Base-by-base conservation (phyloP, 2,113 vertebrate species). In the Sminthopsis crassicaudata region DNA sequence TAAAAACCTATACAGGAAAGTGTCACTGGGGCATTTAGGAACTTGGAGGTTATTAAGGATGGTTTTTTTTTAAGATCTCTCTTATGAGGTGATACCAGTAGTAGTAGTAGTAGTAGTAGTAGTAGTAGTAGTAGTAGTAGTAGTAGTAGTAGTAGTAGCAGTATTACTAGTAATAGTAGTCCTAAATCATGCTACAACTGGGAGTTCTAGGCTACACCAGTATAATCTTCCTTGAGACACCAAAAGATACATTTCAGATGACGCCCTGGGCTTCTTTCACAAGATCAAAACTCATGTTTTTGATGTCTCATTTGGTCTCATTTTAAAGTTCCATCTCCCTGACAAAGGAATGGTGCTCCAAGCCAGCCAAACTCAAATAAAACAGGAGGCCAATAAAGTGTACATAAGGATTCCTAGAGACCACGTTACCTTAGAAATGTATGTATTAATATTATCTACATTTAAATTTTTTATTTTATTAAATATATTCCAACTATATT, bases 271-370 rank as follows among this genome's bases (percentile, higher is more conserved):
- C 90, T 30, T 96, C 76, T 91, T 95, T 55, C 91, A 94, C 91
- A 10, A 93, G 26, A 16, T 54, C 90, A 26, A 36, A 60, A 91
- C 1, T 90, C 89, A 67, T 89, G 92, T 91, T 90, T 93, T 91
- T 93, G 95, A 90, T 88, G 48, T 93, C 93, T 96, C 50, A 91
- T 42, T 42, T 97, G 93, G 95, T 48, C 84, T 53, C 90, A 16
- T 96, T 94, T 97, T 93, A 19, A 93, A 97, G 90, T 90, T 96
- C 92, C 52, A 54, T 57, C 97, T 95, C n/a, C 94, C 91, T 94
- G 90, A 23, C 90, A n/a, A 95, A 91, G 42, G 89, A 96, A 97
- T 94, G 46, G 19, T 92, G 26, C 95, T 97, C 88, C 0, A 52
- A 94, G 90, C 90, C 42, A 50, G 60, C 12, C 30, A 36, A 16